These are phyloP conservation scores for Melanchra persicariae DNA, from an alignment of 2,888 invertebrate genomes.

Conservation along the genomic window DNA sequence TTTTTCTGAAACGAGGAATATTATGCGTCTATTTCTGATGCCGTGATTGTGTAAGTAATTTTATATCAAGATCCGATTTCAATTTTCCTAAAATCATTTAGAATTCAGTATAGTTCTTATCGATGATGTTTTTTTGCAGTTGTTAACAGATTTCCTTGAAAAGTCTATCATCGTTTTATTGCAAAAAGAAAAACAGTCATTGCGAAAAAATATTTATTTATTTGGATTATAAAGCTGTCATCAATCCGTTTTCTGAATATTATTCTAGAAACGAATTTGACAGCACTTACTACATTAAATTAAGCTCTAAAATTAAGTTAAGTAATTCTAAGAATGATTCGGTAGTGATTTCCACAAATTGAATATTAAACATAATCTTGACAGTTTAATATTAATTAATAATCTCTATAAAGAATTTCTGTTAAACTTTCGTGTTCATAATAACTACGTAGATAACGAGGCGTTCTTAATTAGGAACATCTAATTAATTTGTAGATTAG, in stretches of 20 bases:
- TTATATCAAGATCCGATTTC: no score
- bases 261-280: not conserved
- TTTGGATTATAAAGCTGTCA: no score
- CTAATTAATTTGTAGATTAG: slow-evolving; percentile 38
- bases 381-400: slow-evolving; percentile 13
- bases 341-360: not conserved
- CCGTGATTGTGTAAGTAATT: not conserved
- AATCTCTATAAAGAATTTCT: not conserved
- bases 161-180: not conserved
- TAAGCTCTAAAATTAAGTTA: not conserved
- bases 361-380: not conserved
- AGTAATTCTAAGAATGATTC: not conserved
- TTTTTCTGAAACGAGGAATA: not conserved
- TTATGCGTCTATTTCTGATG: not conserved
- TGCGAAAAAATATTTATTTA: not conserved
- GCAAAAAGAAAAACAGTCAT: not conserved
- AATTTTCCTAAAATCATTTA: no score
- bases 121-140: no score
- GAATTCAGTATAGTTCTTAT: no score
- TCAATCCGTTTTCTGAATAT: no score
- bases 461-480: slow-evolving; percentile 24
- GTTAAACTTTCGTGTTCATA: slow-evolving; percentile 19
- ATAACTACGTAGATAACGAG: slow-evolving; percentile 40
- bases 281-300: not conserved
- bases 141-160: no score